Conservation (phyloP, 2,797 vertebrate genomes). For the Sebastes kiyomatsui region DNA sequence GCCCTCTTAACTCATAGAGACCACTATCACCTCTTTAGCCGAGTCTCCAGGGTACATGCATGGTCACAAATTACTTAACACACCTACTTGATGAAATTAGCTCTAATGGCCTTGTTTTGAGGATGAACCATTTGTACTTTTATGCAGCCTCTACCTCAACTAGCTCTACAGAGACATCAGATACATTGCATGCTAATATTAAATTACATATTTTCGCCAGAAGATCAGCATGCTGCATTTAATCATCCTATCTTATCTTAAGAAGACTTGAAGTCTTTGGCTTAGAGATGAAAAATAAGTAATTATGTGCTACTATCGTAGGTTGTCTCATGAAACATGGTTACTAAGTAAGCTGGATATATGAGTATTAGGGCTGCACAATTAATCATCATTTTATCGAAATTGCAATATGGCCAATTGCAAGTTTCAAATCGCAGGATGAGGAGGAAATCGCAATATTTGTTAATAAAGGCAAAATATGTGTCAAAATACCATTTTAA, state of each 20-base stretch:
- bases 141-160: background rate
- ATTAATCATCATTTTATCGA: too few species aligned
- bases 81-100: background rate
- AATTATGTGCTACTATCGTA: background rate
- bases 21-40: background rate
- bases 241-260: background rate
- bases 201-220: background rate
- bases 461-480: too few species aligned
- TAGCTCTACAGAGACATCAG: background rate
- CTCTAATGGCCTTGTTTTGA: background rate
- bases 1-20: conserved; percentile 31
- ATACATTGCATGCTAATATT: background rate
- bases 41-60: background rate
- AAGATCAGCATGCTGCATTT: background rate
- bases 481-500: too few species aligned
- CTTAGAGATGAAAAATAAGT: background rate
- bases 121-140: background rate
- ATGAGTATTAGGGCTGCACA: too few species aligned
- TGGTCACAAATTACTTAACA: background rate
- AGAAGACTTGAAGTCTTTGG: background rate
- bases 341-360: background rate
- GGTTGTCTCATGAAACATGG: background rate
- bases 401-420: too few species aligned
- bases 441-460: too few species aligned
- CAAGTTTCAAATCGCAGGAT: too few species aligned